Conservation (phyloP, 2,888 invertebrate species). For the Chloromyia formosa region DNA sequence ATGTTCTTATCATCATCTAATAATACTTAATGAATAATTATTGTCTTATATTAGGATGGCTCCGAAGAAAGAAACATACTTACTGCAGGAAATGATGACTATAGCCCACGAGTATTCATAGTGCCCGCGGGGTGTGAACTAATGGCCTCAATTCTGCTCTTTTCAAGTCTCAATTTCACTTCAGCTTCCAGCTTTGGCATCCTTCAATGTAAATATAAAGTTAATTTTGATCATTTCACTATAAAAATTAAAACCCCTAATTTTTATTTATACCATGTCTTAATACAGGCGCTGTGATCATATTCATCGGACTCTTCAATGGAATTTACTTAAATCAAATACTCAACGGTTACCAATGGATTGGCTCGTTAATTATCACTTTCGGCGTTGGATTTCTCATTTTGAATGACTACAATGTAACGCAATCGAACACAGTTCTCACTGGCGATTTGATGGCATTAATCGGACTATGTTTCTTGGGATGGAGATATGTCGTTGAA, state of each 20-base stretch:
- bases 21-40: too few relatives aligned
- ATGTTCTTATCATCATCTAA: too few relatives aligned
- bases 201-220: constrained; percentile 81
- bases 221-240: too few relatives aligned
- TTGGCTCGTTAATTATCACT: constrained; percentile 77
- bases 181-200: constrained; percentile 96
- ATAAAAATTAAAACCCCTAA: too few relatives aligned
- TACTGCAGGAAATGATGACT: constrained; percentile 77
- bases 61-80: constrained; percentile 69
- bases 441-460: constrained; percentile 82
- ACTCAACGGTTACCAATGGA: constrained; percentile 76
- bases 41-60: constrained; percentile 58
- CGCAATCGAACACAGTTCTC: constrained; percentile 74
- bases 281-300: constrained; percentile 85
- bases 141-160: constrained; percentile 88
- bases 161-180: constrained; percentile 89
- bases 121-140: constrained; percentile 91
- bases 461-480: constrained; percentile 81
- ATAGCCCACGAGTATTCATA: constrained; percentile 82
- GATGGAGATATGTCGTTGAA: constrained; percentile 93
- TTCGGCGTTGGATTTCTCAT: constrained; percentile 78
- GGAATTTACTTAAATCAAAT: constrained; percentile 78
- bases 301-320: constrained; percentile 90
- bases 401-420: constrained; percentile 71
- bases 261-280: too few relatives aligned